Conservation (phyloP, 2,113 vertebrate genomes). For the Ceratotherium simum region DNA sequence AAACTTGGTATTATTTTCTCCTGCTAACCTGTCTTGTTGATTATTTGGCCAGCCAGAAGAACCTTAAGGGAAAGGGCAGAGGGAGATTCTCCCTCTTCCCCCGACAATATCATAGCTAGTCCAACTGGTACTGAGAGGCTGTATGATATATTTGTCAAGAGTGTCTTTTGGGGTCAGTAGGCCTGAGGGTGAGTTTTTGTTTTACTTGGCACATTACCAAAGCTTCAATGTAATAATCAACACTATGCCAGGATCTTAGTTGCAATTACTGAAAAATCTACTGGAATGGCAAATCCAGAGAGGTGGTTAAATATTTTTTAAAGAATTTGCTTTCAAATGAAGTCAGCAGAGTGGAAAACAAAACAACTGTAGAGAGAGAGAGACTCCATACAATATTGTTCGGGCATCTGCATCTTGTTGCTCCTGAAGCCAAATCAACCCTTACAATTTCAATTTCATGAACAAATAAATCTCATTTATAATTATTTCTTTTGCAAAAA, state of each 20-base stretch:
- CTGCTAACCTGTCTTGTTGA: too few species aligned
- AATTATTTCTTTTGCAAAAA: background rate
- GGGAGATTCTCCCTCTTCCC: too few species aligned
- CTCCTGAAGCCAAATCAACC: background rate
- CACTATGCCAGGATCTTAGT: background rate
- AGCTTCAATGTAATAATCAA: background rate
- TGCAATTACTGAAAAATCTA: background rate
- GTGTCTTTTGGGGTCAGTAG: background rate
- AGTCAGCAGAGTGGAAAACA: background rate
- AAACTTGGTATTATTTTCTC: too few species aligned
- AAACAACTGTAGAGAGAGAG: background rate
- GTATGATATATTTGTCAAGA: background rate
- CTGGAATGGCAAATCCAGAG: background rate
- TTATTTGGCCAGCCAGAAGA: too few species aligned
- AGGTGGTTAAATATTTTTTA: background rate
- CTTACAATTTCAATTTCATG: background rate
- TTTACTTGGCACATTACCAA: background rate
- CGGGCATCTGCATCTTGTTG: background rate
- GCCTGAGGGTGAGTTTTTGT: background rate
- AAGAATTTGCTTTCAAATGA: constrained; percentile 21
- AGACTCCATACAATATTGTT: background rate
- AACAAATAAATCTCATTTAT: background rate
- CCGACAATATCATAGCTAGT: background rate
- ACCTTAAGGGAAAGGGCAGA: too few species aligned
- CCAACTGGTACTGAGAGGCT: background rate